Base-by-base conservation (phyloP, 2,888 invertebrate genomes). In the Agrypnus murinus region DNA sequence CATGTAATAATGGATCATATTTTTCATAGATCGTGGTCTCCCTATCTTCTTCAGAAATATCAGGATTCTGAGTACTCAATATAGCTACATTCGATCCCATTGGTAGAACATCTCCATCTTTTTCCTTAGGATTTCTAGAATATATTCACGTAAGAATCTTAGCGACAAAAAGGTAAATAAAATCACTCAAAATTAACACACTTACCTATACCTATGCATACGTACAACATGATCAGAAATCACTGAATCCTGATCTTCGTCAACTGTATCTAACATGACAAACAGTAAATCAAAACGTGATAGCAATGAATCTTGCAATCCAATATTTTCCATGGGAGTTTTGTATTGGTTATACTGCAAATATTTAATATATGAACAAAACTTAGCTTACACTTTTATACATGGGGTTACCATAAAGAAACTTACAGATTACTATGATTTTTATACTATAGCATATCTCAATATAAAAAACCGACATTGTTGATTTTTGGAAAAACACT, bases 241-340 rank as follows among this genome's bases (percentile, higher is more conserved):
- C 86, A 92, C 90, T 74, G 94, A 90, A 86, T 99, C 99, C 77
- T 92, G 90, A 80, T 97, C 97, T 14, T 93, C 92, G 82, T 99
- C 96, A 55, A 96, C 93, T 70, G 93, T 90, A 86, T 99, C 99
- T 83, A 99, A 87, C 90, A 99, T 93, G 74, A 99, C 98, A 84
- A 99, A 99, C 48, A 99, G 88, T 80, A 99, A 88, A 90, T 99
- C 99, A 86, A 99, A 99, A 89, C 99, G 97, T 0, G 99, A 99
- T 38, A 99, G 88, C 73, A 99, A 85, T 0, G 98, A 98, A 87
- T 98, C 98, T 86, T 99, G 99, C 43, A 99, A 89, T 0, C 98
- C 99, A 81, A 99, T 99, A 86, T 99, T 99, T 86, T 99, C 99
- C 99, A 99, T 99, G 0, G 99, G 99, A 0, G 98, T 96, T 87